A percentile compares a stretch with the other conserved stretches of the same genome.
phyloP scores from a whole-genome alignment of 2,888 invertebrate genomes.

The Scelioninae gen. 2 region DNA sequence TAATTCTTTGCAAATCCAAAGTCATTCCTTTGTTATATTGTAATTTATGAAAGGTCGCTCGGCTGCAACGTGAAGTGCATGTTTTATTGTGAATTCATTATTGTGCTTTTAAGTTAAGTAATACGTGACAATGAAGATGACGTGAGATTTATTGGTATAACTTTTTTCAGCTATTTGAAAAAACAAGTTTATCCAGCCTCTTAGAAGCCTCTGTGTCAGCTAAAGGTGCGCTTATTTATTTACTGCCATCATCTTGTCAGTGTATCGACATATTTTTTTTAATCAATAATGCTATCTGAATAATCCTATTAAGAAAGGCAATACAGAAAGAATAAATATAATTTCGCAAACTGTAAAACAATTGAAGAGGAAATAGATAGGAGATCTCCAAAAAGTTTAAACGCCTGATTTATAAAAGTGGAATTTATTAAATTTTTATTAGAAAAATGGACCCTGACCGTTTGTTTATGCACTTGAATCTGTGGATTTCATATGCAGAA shows the following conservation, averaged over 20 bases:
- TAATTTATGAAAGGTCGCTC: neutral
- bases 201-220: conserved; percentile 74
- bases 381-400: too few relatives aligned
- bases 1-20: too few relatives aligned
- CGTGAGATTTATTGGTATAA: conserved; percentile 47
- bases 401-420: too few relatives aligned
- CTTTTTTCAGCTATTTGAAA: conserved; percentile 72
- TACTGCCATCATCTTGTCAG: conserved; percentile 14
- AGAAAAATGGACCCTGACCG: too few relatives aligned
- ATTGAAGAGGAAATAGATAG: too few relatives aligned
- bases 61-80: neutral
- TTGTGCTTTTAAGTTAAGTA: neutral
- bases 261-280: conserved; percentile 13
- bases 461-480: neutral
- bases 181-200: conserved; percentile 75
- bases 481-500: neutral
- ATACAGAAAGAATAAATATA: neutral
- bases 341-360: too few relatives aligned
- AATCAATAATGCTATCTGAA: conserved; percentile 43
- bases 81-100: neutral
- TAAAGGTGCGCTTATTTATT: conserved; percentile 70
- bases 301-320: conserved; percentile 25
- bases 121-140: neutral
- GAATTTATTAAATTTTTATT: too few relatives aligned
- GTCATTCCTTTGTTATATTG: too few relatives aligned